Percentiles rank a stretch among this genome's conserved stretches.
These are phyloP conservation scores for Entomyzon cyanotis DNA, from an alignment of 2,113 vertebrate genomes.

Conservation along the genomic window DNA sequence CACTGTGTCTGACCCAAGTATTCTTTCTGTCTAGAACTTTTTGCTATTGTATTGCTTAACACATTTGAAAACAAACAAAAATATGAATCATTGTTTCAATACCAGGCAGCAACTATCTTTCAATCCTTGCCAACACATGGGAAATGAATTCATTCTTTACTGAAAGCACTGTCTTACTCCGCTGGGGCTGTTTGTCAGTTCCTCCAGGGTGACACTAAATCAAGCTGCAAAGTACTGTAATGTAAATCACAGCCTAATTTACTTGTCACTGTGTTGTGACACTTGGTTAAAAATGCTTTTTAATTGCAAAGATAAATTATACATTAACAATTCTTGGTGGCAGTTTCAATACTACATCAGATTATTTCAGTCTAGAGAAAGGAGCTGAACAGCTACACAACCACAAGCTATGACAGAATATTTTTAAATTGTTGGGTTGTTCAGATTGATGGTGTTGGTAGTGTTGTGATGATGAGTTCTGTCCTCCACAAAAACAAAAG, in stretches of 20 bases:
- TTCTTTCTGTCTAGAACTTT: background rate
- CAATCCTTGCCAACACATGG: conserved; percentile 22
- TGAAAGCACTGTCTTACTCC: conserved; percentile 61
- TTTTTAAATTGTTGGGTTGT: conserved; percentile 19
- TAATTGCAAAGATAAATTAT: conserved; percentile 85
- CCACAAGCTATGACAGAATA: conserved; percentile 24
- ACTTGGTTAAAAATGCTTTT: conserved; percentile 82
- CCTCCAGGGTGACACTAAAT: conserved; percentile 74
- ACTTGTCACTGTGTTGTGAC: conserved; percentile 82
- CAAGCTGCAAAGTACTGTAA: conserved; percentile 70
- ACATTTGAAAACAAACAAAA: conserved; percentile 30
- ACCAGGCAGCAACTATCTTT: conserved; percentile 11
- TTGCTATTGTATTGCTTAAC: background rate
- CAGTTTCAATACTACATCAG: conserved; percentile 72
- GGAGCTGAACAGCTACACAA: conserved; percentile 24
- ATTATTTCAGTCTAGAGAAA: conserved; percentile 66
- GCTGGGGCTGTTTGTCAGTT: conserved; percentile 70
- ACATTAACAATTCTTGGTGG: conserved; percentile 78
- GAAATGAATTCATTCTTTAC: conserved; percentile 54
- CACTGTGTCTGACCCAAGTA: background rate
- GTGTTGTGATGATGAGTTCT: conserved; percentile 11
- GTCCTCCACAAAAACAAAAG: conserved; percentile 16
- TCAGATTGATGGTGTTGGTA: conserved; percentile 25
- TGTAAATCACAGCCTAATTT: conserved; percentile 83
- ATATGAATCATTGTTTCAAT: conserved; percentile 19